Base-by-base conservation (phyloP, 2,888 invertebrate genomes). In the Germaria angustata region DNA sequence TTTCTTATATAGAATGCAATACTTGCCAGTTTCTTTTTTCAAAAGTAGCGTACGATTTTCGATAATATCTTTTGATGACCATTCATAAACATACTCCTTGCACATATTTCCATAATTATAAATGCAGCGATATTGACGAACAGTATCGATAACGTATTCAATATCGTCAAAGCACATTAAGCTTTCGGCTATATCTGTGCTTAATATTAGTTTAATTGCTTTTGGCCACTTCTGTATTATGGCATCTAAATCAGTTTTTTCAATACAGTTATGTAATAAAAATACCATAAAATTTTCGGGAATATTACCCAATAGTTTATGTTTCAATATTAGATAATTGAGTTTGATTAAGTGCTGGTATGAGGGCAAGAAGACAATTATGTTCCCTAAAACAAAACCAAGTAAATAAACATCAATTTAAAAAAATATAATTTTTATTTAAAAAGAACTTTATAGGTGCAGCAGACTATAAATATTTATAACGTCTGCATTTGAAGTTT, bases 171-270 rank as follows among this genome's bases (percentile, higher is more conserved):
- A 98, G 96, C 0, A 98, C 24, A 98, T 94, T 82, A 97, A 96
- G 0, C 97, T 97, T 91, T 98, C 98, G 0, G 98, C 97, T 69
- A 99, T 96, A 88, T 98, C 98, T 0, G 98, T 98, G 0, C 97
- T 94, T 61, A 99, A 92, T 66, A 98, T 95, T 76, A 98, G 95
- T 92, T 98, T 98, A 6, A 76, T 78, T 4, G 28, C 61, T 0
- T 93, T 92, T 11, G 94, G 93, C 8, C 95, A 91, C 0, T 93
- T 92, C 80, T 93, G 94, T 90, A 98, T 97, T 3, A 94, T 94
- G 2, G 91, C 89, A 88, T 95, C 95, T 90, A 98, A 97, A 86
- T 97, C 96, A 8, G 92, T 88, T 0, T 95, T 95, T 88, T 96
- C 96, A 95, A 98, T 97, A 86, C 96, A 95, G 11, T 97, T 96